Conservation (phyloP, 2,888 invertebrate species). For the Stratiomys singularior region DNA sequence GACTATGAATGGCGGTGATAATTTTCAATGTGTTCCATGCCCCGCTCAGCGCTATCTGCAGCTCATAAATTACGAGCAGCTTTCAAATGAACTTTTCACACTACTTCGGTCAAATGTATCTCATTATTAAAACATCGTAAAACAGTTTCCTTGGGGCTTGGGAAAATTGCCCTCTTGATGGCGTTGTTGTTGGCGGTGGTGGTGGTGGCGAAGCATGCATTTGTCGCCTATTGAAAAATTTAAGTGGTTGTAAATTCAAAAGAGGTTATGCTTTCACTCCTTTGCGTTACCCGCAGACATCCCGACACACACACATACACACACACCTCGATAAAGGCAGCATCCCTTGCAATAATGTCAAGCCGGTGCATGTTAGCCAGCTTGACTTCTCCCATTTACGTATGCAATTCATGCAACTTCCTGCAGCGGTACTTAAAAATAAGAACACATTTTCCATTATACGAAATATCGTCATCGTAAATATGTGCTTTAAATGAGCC, state of each 20-base stretch:
- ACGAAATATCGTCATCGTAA: constrained; percentile 8
- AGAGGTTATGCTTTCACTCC: background rate
- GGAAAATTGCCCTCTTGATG: constrained; percentile 6
- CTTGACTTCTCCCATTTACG: background rate
- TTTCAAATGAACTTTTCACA: constrained; percentile 5
- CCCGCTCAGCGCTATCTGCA: too few relatives aligned
- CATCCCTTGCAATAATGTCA: background rate
- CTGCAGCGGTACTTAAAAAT: background rate
- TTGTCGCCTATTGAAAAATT: constrained; percentile 10
- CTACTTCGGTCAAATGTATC: constrained; percentile 3
- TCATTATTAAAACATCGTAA: constrained; percentile 4
- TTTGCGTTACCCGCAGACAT: too few relatives aligned
- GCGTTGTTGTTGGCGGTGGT: background rate
- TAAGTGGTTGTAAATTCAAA: constrained; percentile 15
- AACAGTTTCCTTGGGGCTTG: constrained; percentile 6
- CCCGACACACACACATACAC: background rate
- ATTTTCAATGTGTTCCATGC: too few relatives aligned
- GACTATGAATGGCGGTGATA: too few relatives aligned
- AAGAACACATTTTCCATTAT: constrained; percentile 14
- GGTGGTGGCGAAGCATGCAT: background rate
- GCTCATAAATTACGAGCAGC: background rate
- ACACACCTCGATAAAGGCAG: background rate
- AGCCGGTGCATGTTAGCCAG: background rate
- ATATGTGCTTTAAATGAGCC: constrained; percentile 3
- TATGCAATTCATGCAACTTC: constrained; percentile 4